Evolutionary conservation across 2,888 invertebrate genomes (phyloP).

Genomic region (Xylota sylvarum): DNA sequence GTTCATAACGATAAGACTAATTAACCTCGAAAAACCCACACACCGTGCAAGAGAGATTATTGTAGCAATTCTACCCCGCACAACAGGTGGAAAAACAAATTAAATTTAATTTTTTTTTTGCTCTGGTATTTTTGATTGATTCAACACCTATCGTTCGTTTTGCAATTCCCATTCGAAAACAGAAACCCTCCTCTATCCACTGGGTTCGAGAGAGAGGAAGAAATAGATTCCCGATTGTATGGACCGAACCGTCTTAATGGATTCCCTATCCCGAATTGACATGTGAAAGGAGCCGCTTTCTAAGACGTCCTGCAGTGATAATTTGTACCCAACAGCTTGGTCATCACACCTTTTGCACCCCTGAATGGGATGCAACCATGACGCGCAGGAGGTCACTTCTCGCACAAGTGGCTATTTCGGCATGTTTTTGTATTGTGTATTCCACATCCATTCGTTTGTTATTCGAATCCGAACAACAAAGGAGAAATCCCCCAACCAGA

Average conservation of each 20-base stretch:
- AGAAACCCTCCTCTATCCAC: background rate
- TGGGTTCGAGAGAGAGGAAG: background rate
- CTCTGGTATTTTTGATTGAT: slow-evolving; percentile 66
- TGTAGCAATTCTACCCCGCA: slow-evolving; percentile 21
- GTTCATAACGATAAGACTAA: slow-evolving; percentile 12
- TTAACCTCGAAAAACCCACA: slow-evolving; percentile 43
- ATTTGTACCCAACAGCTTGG: slow-evolving; percentile 79
- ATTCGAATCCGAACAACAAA: slow-evolving; percentile 40
- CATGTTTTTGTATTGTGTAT: slow-evolving; percentile 32
- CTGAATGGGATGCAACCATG: slow-evolving; percentile 64
- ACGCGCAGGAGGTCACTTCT: slow-evolving; percentile 66
- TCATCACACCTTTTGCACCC: slow-evolving; percentile 79
- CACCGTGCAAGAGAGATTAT: slow-evolving; percentile 15
- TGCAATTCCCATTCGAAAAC: slow-evolving; percentile 14
- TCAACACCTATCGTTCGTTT: slow-evolving; percentile 51
- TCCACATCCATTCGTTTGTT: slow-evolving; percentile 46
- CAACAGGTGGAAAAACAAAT: slow-evolving; percentile 75
- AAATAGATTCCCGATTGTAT: slow-evolving; percentile 31
- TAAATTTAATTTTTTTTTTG: slow-evolving; percentile 46
- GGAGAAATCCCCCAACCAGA: slow-evolving; percentile 12
- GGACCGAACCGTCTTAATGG: slow-evolving; percentile 51
- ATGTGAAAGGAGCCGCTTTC: slow-evolving; percentile 78
- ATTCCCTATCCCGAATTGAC: slow-evolving; percentile 62
- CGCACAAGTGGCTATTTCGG: slow-evolving; percentile 71
- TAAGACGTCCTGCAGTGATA: slow-evolving; percentile 79